phyloP scores from a whole-genome alignment of 2,888 invertebrate genomes.

The Napeogenes sylphis region DNA sequence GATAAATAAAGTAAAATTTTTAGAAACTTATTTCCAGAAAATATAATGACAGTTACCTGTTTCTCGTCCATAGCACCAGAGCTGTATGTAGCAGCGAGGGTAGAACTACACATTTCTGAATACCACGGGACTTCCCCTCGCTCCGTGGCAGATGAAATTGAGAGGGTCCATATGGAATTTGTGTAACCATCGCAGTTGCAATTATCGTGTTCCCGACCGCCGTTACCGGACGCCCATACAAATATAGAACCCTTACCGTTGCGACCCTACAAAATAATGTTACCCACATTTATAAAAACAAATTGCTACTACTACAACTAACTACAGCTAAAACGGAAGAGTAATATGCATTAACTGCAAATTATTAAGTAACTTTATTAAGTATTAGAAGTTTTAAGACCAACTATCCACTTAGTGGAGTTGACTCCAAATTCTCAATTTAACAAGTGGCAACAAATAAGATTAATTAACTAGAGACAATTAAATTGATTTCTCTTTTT shows the following conservation, averaged over 20 bases:
- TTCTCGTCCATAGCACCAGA: conserved; percentile 94
- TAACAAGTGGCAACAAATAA: no score
- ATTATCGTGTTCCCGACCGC: conserved; percentile 96
- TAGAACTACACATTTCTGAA: conserved; percentile 99
- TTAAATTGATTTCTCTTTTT: conserved; percentile 58
- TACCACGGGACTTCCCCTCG: conserved; percentile 96
- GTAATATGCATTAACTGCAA: no score
- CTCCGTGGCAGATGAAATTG: conserved; percentile 96
- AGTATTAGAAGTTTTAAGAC: no score
- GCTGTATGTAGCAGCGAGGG: conserved; percentile 98
- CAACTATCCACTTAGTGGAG: no score
- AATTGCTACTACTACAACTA: conserved; percentile 58
- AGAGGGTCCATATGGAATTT: conserved; percentile 98
- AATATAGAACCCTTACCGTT: conserved; percentile 97
- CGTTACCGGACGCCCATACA: conserved; percentile 99
- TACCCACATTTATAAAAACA: conserved; percentile 8
- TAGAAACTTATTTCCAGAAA: no score
- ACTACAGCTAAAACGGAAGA: no score
- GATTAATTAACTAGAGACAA: no score
- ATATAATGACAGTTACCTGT: conserved; percentile 74
- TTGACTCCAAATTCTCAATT: no score
- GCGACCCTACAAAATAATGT: conserved; percentile 82
- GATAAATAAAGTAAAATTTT: no score
- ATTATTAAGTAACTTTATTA: no score
- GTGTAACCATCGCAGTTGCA: conserved; percentile 99